Base-by-base conservation (phyloP, 2,888 invertebrate genomes). In the Hirtodrosophila cameraria region DNA sequence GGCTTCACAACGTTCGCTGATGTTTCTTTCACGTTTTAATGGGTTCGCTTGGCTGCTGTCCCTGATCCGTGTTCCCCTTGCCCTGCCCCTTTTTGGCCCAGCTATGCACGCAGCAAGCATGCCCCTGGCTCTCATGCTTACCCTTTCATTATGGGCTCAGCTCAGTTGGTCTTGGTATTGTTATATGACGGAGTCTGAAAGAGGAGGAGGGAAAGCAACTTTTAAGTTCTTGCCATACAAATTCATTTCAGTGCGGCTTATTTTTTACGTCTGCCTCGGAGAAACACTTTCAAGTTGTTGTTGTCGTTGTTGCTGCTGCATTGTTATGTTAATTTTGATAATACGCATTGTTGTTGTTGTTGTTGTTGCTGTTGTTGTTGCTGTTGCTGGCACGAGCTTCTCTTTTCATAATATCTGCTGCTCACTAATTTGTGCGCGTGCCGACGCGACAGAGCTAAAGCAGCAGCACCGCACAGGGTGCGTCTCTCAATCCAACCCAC, bases 371-470 rank as follows among this genome's bases (percentile, higher is more conserved):
- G 38, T 48, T 55, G 55, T 16, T 53, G 67, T 45, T 11, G 52
- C 52, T 67, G 48, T 64, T 60, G 58, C 23, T 65, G 79, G 79
- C 83, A 82, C 80, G 83, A 79, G 79, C 67, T 59, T 57, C 46
- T 57, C 73, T 65, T 75, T 69, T 75, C 72, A 73, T 73, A 79
- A 73, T 73, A 79, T 78, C 71, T 75, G 59, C 80, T 63, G 78
- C 69, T 72, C 72, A 82, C 82, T 83, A 84, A 83, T 83, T 84
- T 84, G 82, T 69, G 63, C 82, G 82, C 82, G 82, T 82, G 82
- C 85, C 82, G 63, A 57, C 60, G 69, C 58, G 36, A 50, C 61
- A 49, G n/a, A n/a, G 60, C 46, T 70, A 18, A 3, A 18, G 55
- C 45, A 48, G 46, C 69, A 49, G 41, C 60, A 52, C 15, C 39